phyloP scores from a whole-genome alignment of 2,888 invertebrate genomes.

The Serrognathus titanus region DNA sequence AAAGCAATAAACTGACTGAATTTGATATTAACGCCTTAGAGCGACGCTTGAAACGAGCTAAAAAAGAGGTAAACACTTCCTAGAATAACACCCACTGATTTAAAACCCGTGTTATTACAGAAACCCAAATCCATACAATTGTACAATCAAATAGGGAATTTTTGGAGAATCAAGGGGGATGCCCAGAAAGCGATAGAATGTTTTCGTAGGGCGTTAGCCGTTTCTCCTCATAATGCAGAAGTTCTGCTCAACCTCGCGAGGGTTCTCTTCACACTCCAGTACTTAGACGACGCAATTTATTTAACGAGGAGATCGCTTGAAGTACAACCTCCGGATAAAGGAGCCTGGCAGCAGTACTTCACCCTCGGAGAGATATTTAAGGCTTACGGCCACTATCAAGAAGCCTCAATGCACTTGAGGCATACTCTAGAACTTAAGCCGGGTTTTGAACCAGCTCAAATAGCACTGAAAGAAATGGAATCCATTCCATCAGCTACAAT shows the following conservation, averaged over 20 bases:
- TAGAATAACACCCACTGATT: neutral
- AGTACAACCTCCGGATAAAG: constrained; percentile 79
- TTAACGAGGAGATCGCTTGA: constrained; percentile 80
- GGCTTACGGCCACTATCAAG: constrained; percentile 85
- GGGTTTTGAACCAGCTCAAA: constrained; percentile 77
- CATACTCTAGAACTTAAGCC: constrained; percentile 82
- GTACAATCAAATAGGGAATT: constrained; percentile 89
- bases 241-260: constrained; percentile 80
- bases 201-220: constrained; percentile 79
- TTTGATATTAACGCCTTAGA: constrained; percentile 74
- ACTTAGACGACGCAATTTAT: constrained; percentile 86
- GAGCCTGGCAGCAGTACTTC: constrained; percentile 89
- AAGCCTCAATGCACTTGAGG: constrained; percentile 77
- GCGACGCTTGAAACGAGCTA: constrained; percentile 71
- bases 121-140: constrained; percentile 81
- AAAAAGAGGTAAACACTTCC: constrained; percentile 57
- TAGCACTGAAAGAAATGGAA: constrained; percentile 79
- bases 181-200: constrained; percentile 85
- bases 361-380: constrained; percentile 89
- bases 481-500: constrained; percentile 75
- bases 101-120: constrained; percentile 38
- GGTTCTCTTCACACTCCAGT: constrained; percentile 80
- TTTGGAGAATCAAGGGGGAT: constrained; percentile 87
- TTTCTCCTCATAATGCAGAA: constrained; percentile 84
- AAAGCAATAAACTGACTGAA: constrained; percentile 55